Evolutionary conservation across 2,888 invertebrate species (phyloP).

Genomic region (Diaperis boleti): DNA sequence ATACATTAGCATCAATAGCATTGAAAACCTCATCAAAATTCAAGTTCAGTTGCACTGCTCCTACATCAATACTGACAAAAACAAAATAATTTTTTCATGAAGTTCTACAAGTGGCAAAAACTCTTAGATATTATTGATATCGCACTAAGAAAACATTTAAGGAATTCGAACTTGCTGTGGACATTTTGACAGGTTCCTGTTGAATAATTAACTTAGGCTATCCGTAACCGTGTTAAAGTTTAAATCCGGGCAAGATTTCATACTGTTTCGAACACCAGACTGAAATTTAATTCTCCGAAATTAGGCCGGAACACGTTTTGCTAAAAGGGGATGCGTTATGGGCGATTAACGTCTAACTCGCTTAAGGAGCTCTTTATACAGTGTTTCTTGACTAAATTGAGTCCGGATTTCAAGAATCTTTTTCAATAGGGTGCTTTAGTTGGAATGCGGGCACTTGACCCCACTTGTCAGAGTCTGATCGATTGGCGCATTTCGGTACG

Average conservation of each 20-base stretch:
- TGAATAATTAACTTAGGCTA: slow-evolving; percentile 1
- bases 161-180: neutral
- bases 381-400: slow-evolving; percentile 5
- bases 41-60: too few species aligned
- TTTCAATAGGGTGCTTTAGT: slow-evolving; percentile 7
- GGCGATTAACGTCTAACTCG: slow-evolving; percentile 16
- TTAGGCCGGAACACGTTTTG: slow-evolving; percentile 25
- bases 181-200: neutral
- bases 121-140: too few species aligned
- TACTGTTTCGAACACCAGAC: slow-evolving; percentile 8
- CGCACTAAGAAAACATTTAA: too few species aligned
- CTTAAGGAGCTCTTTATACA: slow-evolving; percentile 1
- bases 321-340: slow-evolving; percentile 24
- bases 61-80: too few species aligned
- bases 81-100: too few species aligned
- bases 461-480: neutral
- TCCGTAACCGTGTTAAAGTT: slow-evolving; percentile 9
- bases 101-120: too few species aligned
- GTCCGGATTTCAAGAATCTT: slow-evolving; percentile 1
- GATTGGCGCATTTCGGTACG: slow-evolving; percentile 2
- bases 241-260: slow-evolving; percentile 17
- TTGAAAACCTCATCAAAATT: too few species aligned
- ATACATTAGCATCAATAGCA: too few species aligned
- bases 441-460: slow-evolving; percentile 2
- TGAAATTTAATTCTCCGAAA: slow-evolving; percentile 27